Conservation (phyloP, 2,113 vertebrate species). For the Talpa occidentalis region DNA sequence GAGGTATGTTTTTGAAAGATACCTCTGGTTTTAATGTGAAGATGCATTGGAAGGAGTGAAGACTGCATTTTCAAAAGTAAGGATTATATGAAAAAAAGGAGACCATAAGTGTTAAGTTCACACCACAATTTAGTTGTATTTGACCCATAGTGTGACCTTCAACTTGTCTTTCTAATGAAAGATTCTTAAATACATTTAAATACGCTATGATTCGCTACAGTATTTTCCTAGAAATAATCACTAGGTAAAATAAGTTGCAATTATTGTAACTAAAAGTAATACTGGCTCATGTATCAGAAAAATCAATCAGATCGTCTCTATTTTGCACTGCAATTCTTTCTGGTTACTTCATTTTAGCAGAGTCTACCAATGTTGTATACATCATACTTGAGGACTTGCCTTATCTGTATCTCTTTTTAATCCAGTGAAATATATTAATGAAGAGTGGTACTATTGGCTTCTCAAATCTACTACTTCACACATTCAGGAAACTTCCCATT, state of each 20-base stretch:
- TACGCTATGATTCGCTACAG: not conserved
- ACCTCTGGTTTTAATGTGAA: not conserved
- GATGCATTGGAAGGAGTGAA: not conserved
- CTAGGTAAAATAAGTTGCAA: conserved; percentile 10
- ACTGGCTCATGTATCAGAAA: not conserved
- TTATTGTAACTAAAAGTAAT: not conserved
- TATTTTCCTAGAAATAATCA: not conserved
- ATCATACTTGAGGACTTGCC: not conserved
- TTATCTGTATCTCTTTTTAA: not conserved
- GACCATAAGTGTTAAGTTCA: not conserved
- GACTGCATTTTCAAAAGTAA: not conserved
- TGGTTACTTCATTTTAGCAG: not conserved
- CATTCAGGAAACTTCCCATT: not conserved
- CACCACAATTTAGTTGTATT: not conserved
- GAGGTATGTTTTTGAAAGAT: not conserved
- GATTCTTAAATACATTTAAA: not conserved
- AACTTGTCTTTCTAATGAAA: not conserved
- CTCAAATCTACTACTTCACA: not conserved
- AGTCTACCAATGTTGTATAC: not conserved
- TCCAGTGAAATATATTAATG: not conserved
- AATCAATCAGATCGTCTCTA: not conserved
- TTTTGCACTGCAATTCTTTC: not conserved
- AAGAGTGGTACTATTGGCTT: not conserved
- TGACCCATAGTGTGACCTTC: not conserved
- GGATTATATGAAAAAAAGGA: too few species aligned